Evolutionary conservation across 1,140 invertebrate genomes (phyloP).

Genomic region (Brachionus asplanchnoidis): DNA sequence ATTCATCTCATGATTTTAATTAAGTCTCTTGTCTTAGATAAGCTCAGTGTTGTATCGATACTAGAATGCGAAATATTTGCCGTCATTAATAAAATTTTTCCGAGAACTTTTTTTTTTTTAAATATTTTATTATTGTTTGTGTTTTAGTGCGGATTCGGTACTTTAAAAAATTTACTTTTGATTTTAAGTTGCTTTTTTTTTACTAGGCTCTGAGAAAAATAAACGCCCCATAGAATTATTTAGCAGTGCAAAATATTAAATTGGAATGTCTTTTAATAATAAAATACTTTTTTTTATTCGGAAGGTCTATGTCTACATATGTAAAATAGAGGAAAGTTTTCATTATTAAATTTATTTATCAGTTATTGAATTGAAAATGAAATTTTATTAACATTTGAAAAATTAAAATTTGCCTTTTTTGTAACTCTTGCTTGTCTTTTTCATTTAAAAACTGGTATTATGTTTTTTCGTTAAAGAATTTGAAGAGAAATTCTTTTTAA

Average conservation of each 20-base stretch:
- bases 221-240: background rate
- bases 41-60: background rate
- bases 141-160: background rate
- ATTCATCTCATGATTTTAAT: slow-evolving; percentile 40
- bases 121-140: background rate
- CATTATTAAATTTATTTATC: no score
- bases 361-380: no score
- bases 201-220: background rate
- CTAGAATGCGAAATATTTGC: no score
- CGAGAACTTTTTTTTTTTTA: background rate
- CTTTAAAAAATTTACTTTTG: background rate
- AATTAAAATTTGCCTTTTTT: no score
- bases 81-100: no score
- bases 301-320: no score
- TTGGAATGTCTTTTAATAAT: background rate
- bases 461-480: no score
- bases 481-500: no score
- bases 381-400: no score
- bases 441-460: no score
- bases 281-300: background rate
- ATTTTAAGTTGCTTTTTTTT: background rate
- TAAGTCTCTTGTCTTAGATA: slow-evolving; percentile 17
- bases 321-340: no score
- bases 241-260: background rate
- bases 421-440: no score